Conservation (phyloP, 2,113 vertebrate species). For the Chaetops frenatus region DNA sequence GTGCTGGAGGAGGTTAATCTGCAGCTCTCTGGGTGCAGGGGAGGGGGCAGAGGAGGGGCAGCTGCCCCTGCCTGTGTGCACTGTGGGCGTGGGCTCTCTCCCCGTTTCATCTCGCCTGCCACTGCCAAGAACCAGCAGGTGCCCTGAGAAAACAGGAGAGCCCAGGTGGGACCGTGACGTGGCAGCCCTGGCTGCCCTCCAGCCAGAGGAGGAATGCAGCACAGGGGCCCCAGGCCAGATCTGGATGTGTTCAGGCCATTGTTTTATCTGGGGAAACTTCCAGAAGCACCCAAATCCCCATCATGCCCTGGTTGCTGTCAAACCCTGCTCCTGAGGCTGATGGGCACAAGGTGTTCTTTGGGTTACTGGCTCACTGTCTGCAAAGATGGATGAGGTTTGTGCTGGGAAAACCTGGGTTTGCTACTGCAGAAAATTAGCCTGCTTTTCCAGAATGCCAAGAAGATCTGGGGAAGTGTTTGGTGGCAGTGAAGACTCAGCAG, state of each 20-base stretch:
- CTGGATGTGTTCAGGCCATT: fast-evolving
- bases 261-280: neutral
- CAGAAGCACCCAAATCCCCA: neutral
- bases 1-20: neutral
- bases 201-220: neutral
- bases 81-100: neutral
- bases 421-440: neutral
- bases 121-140: neutral
- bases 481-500: neutral
- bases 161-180: neutral
- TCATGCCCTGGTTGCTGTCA: fast-evolving
- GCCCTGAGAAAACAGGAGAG: neutral
- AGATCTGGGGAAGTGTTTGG: neutral
- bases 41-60: neutral
- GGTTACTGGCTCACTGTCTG: neutral
- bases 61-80: neutral
- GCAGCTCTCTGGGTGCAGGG: fast-evolving
- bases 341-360: neutral
- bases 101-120: fast-evolving
- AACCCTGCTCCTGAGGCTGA: neutral
- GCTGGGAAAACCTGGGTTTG: neutral
- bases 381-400: neutral
- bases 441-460: neutral
- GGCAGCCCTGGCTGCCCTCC: neutral
- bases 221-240: neutral